A percentile compares a stretch with the other conserved stretches of the same genome.
phyloP scores from a whole-genome alignment of 1,140 invertebrate species.

The Prorops nasuta region DNA sequence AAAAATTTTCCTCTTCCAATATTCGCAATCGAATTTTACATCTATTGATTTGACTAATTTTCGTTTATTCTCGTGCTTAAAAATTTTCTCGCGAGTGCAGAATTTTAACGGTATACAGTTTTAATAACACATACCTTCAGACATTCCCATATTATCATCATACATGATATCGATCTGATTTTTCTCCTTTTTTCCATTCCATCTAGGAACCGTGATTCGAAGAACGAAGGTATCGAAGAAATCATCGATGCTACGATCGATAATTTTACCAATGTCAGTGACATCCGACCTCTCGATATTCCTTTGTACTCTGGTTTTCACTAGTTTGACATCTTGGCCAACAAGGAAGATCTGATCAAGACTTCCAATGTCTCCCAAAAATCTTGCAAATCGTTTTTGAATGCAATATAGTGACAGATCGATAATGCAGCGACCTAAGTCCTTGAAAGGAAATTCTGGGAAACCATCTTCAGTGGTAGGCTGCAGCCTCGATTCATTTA shows the following conservation, averaged over 20 bases:
- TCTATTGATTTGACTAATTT: no score
- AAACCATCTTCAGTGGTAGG: conserved; percentile 23
- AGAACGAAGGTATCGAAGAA: conserved; percentile 61
- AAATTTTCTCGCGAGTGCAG: no score
- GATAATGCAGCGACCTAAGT: conserved; percentile 42
- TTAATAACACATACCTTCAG: conserved; percentile 38
- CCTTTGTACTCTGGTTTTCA: conserved; percentile 36
- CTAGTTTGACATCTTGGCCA: conserved; percentile 57
- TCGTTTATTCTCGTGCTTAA: no score
- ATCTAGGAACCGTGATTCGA: conserved; percentile 45
- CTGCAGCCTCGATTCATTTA: conserved; percentile 1
- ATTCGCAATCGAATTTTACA: no score
- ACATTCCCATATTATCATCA: conserved; percentile 29
- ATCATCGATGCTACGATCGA: conserved; percentile 56
- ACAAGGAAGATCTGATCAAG: conserved; percentile 56
- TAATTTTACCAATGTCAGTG: conserved; percentile 39
- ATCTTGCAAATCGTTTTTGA: conserved; percentile 55
- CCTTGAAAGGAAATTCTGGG: conserved; percentile 42
- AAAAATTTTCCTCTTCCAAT: no score
- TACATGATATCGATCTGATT: conserved; percentile 50
- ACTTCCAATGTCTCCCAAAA: conserved; percentile 53
- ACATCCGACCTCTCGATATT: neutral
- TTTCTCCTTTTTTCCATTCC: conserved; percentile 35
- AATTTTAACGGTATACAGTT: neutral
- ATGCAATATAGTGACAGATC: conserved; percentile 57